Percentiles rank a stretch among this genome's conserved stretches.
Evolutionary conservation across 2,888 invertebrate genomes (phyloP).

Genomic region (Hipparchia sbordonii): DNA sequence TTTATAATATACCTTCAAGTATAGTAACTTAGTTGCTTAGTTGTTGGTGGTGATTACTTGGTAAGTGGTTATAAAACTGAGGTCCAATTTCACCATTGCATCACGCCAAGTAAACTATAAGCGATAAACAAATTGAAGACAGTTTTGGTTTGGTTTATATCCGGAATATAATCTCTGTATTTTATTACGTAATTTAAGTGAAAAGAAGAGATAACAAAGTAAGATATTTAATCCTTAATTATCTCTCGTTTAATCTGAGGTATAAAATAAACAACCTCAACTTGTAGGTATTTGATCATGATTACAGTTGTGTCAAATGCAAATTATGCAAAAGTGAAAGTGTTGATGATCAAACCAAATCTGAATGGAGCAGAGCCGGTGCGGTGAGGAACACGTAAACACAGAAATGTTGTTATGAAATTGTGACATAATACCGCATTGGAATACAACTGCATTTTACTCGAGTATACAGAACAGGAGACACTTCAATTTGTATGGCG

Average conservation of each 20-base stretch:
- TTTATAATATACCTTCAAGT: too few relatives aligned
- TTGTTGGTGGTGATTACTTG: too few relatives aligned
- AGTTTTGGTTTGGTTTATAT: too few relatives aligned
- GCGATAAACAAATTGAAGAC: too few relatives aligned
- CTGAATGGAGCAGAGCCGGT: conserved; percentile 8
- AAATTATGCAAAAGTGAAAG: conserved; percentile 32
- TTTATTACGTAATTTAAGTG: too few relatives aligned
- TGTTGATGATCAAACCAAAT: conserved; percentile 20
- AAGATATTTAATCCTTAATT: neutral
- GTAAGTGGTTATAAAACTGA: too few relatives aligned
- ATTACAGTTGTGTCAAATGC: conserved; percentile 2
- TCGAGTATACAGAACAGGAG: neutral
- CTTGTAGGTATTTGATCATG: neutral
- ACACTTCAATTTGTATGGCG: too few relatives aligned
- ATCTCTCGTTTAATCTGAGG: neutral
- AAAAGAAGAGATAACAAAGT: too few relatives aligned
- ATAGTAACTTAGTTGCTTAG: too few relatives aligned
- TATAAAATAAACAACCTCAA: neutral
- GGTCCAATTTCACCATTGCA: too few relatives aligned
- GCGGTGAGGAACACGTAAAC: conserved; percentile 21
- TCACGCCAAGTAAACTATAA: too few relatives aligned
- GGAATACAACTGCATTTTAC: neutral
- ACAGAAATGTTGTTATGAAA: conserved; percentile 30
- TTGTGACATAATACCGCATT: conserved; percentile 24
- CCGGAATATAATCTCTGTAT: too few relatives aligned